Base-by-base conservation (phyloP, 2,797 vertebrate genomes). In the Sparus aurata region DNA sequence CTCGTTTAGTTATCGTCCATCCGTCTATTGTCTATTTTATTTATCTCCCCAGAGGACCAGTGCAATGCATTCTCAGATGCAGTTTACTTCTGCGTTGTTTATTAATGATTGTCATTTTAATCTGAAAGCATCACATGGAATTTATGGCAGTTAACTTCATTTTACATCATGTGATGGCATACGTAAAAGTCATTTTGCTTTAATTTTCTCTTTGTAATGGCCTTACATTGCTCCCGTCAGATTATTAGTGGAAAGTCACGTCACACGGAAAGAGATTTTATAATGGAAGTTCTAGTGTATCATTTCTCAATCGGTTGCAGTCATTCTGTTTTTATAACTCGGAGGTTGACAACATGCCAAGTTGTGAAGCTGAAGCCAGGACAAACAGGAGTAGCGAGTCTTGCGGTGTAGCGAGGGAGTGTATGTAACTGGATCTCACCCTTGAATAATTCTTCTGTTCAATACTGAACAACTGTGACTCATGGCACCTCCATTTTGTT, bases 31-130 rank as follows among this genome's bases (percentile, higher is more conserved):
- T 86, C 64, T 69, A 27, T 76, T 82, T 82, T 84, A 84, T 90
- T 80, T 87, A 92, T 92, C 91, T 92, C 87, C 91, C 92, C 90
- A 87, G 93, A 95, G 96, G 95, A 96, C 87, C 93, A 94, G 96
- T 97, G 96, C 96, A 97, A 97, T 97, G 86, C 88, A 93, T 94
- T 92, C 80, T 91, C 86, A 77, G 90, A 89, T 95, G 93, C 91
- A 95, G 93, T 87, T 84, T 83, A 69, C 71, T 47, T 88, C 84
- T 87, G 75, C 80, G 77, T 87, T 69, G 79, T 52, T 70, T 57
- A 38, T 85, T 64, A 65, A 73, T 85, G 82, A 91, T 92, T 94
- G 91, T 89, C 67, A 69, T 85, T 87, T 86, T 45, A 80, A 73
- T 80, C 75, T 85, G 46, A 90, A 89, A 89, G 69, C 73, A 58